Base-by-base conservation (phyloP, 2,888 invertebrate species). In the Lomographa bimaculata region DNA sequence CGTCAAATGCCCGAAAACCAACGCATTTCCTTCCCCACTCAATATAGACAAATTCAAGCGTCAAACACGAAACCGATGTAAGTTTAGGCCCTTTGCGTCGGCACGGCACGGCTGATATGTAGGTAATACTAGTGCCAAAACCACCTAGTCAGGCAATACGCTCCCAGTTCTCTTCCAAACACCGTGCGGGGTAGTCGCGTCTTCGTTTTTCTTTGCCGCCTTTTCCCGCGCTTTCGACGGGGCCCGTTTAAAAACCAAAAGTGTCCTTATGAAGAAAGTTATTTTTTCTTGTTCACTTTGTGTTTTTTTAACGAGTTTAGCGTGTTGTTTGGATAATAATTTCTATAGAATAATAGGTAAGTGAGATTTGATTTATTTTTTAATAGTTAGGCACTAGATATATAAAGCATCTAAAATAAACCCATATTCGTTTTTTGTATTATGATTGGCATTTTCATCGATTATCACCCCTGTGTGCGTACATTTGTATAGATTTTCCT, bases 201-300 rank as follows among this genome's bases (percentile, higher is more conserved):
- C 46, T 46, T 32, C 53, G 51, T 55, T 38, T 46, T 43, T 37
- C 28, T 56, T 46, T 24, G 30, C 34, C 35, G 37, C 33, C 46
- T 46, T 65, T 71, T 67, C 68, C 67, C 75, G 72, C 73, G 71
- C 60, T 59, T 60, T 59, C 58, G 60, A 60, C 57, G 62, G 64
- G 57, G 53, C 40, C 37, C 61, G 57, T 60, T 54, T 52, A 36
- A 50, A 59, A 45, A 57, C 48, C 42, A 41, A 57, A 55, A 68
- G 72, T 72, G 73, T 71, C 77, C 84, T 67, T 86, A 86, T 85
- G 85, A 84, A 79, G 83, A 69, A 76, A 73, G 70, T 65, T 69
- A 76, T 58, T 55, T 60, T 71, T 37, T 50, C 54, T 49, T 62
- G 66, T 64, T 65, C 62, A 51, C 64, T 65, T 57, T 71, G 74